Evolutionary conservation across 2,888 invertebrate species (phyloP), one percentile per base, ranked within the genome.

Genomic region (Hipparchia semele): DNA sequence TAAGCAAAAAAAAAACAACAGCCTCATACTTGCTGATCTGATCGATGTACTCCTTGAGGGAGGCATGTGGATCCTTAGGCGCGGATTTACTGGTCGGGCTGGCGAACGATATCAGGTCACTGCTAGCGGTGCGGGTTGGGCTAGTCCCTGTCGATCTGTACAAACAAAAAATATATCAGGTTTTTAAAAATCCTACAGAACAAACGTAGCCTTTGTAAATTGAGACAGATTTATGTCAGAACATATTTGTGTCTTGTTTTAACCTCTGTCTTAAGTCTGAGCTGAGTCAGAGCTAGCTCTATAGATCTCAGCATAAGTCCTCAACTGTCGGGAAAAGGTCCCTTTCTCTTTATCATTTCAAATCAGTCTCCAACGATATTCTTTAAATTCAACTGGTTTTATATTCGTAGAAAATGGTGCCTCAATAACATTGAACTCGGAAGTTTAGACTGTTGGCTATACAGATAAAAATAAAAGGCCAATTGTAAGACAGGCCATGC

Each of bases 61-160:
- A 94, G 9, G 92, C 91, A 85, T 94, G 94, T 0, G 92, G 83
- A 78, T 92, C 88, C 81, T 94, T 87, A 73, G 94, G 87, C 33
- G 90, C 87, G 77, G 94, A 87, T 79, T 92, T 93, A 75, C 86
- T 88, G 6, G 95, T 95, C 33, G 96, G 96, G 85, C 96, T 96
- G 33, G 95, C 88, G 83, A 97, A 97, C 12, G 96, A 96, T 80
- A 97, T 97, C 76, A 97, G 89, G 90, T 97, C 96, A 74, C 94
- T 95, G 79, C 83, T 88, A 2, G 87, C 87, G 68, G 87, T 87
- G 64, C 88, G 83, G 4, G 90, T 91, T 0, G 92, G 92, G 76
- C 94, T 90, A 33, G 90, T 85, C 70, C 92, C 91, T 68, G 94
- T 90, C 1, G 94, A 93, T 78, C 92, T 90, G 81, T 66, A 74